Evolutionary conservation across 2,888 invertebrate species (phyloP).

Genomic region (Gandaritis pyraliata): DNA sequence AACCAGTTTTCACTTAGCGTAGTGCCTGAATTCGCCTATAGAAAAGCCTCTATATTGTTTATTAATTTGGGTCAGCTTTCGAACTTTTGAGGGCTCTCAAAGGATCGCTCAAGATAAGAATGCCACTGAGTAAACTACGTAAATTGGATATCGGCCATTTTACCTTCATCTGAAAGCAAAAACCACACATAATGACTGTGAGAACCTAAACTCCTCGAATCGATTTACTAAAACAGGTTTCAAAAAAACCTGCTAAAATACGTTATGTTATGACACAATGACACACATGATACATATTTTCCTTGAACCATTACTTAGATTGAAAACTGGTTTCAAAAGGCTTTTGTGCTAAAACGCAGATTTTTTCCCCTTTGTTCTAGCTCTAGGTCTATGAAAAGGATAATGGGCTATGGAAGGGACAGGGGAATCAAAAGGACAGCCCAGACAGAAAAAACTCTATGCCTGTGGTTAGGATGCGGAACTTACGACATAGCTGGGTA

Average conservation of each 20-base stretch:
- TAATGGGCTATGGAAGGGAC: slow-evolving; percentile 14
- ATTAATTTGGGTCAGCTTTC: too few species aligned
- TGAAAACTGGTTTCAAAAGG: slow-evolving; percentile 27
- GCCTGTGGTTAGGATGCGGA: slow-evolving; percentile 24
- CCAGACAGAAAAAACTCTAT: slow-evolving; percentile 32
- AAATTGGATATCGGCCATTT: too few species aligned
- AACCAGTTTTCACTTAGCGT: too few species aligned
- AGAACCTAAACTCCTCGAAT: slow-evolving; percentile 25
- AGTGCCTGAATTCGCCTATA: too few species aligned
- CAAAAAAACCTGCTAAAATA: slow-evolving; percentile 15
- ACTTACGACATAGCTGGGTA: slow-evolving; percentile 28
- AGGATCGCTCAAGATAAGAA: too few species aligned
- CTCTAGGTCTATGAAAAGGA: slow-evolving; percentile 17
- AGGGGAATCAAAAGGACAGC: slow-evolving; percentile 22
- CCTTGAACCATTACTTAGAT: slow-evolving; percentile 20
- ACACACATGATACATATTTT: slow-evolving; percentile 24
- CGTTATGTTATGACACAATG: slow-evolving; percentile 22
- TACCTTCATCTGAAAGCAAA: neutral
- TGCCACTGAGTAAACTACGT: too few species aligned
- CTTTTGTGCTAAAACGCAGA: slow-evolving; percentile 27
- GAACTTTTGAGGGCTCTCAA: too few species aligned
- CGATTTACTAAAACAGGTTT: slow-evolving; percentile 24
- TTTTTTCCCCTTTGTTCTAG: slow-evolving; percentile 31
- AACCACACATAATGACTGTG: slow-evolving; percentile 26
- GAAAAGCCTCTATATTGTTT: too few species aligned